Base-by-base conservation (phyloP, 2,797 vertebrate genomes). In the Enteromius afrohamiltoni region DNA sequence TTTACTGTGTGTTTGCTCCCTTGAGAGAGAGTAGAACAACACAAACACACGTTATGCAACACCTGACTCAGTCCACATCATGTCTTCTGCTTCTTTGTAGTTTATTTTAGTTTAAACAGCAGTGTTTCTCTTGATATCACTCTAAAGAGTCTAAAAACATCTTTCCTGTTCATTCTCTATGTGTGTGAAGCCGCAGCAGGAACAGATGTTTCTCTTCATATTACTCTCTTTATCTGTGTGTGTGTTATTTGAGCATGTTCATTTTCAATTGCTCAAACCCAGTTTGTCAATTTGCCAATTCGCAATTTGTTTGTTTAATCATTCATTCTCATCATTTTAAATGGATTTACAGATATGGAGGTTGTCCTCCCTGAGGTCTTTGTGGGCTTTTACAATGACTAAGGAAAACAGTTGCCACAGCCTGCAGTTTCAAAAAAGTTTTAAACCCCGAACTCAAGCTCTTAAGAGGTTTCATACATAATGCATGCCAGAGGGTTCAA, bases 41-140 rank as follows among this genome's bases (percentile, higher is more conserved):
- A 82, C 70, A 83, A 81, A 78, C 65, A 78, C 65, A 81, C 40
- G 73, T 88, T 82, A 79, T 77, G 60, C 84, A 82, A 80, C 82
- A 82, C 84, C 86, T 64, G 78, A 85, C 71, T 85, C 79, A 76
- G 64, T 75, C 60, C 79, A 65, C 29, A 55, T 80, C 45, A 64
- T 87, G 82, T 82, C 87, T 71, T 84, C 79, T 71, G 62, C 82
- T 84, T 79, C 84, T 77, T 67, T 68, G 8, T 49, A 73, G 71
- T 70, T 78, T 60, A 80, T 83, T 23, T 31, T 29, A 62, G 62
- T 77, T 77, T 40, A 80, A 49, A 77, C 23, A 34, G 34, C 51
- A 82, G 10, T 23, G 11, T n/a, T 64, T 31, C 58, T 79, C 77
- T 64, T 62, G n/a, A 21, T 64, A 77, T 77, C 42, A 60, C n/a